Percentiles rank a stretch among this genome's conserved stretches.
These are phyloP conservation scores for Ectropis grisescens DNA, from an alignment of 1,140 invertebrate genomes.

Conservation along the genomic window DNA sequence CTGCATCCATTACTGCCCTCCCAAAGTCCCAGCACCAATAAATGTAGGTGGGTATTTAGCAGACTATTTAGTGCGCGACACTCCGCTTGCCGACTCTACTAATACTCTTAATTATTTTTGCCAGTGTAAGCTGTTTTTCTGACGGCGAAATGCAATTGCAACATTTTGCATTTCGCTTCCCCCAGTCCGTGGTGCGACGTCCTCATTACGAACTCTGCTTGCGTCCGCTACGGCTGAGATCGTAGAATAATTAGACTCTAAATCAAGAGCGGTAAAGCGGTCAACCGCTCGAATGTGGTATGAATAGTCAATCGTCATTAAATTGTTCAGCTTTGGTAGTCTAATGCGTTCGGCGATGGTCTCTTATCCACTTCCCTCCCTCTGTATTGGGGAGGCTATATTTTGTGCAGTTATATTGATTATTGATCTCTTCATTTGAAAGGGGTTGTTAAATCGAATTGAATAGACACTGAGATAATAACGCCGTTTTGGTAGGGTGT, in stretches of 20 bases:
- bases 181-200: conserved; percentile 25
- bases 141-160: conserved; percentile 60
- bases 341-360: conserved; percentile 44
- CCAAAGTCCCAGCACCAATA: conserved; percentile 44
- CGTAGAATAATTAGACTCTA: conserved; percentile 64
- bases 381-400: conserved; percentile 3
- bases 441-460: too few relatives aligned
- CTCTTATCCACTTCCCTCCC: conserved; percentile 6
- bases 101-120: conserved; percentile 69
- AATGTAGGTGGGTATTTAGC: conserved; percentile 65
- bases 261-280: conserved; percentile 62
- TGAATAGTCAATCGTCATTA: conserved; percentile 69
- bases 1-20: conserved; percentile 47
- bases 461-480: too few relatives aligned
- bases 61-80: conserved; percentile 61
- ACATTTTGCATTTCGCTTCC: conserved; percentile 53
- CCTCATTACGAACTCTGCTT: conserved; percentile 52
- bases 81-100: conserved; percentile 49
- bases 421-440: too few relatives aligned
- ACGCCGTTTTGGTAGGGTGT: too few relatives aligned
- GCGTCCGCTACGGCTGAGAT: conserved; percentile 52
- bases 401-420: too few relatives aligned
- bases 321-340: conserved; percentile 66
- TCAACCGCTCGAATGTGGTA: conserved; percentile 60
- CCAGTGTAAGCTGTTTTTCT: conserved; percentile 66